Evolutionary conservation across 2,113 vertebrate species (phyloP).

Genomic region (Rhynchopsitta pachyrhyncha): DNA sequence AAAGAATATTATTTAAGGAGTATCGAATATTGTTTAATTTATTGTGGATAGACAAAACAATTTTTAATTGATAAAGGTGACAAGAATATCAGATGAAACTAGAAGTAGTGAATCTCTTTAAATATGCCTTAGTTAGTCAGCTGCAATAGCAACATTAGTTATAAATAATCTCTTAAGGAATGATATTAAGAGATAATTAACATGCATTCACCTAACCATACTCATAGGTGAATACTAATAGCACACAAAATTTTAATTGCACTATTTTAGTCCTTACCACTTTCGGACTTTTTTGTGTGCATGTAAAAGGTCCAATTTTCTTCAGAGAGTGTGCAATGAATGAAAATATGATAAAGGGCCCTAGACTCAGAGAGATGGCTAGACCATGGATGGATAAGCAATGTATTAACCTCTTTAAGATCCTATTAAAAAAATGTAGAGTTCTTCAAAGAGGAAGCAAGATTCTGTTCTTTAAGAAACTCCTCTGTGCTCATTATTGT

Average conservation of each 20-base stretch:
- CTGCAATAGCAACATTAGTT: background rate
- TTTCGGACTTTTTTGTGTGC: background rate
- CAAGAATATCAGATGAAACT: background rate
- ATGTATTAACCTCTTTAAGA: background rate
- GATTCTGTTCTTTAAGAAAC: background rate
- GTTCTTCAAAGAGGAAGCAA: background rate
- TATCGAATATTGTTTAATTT: background rate
- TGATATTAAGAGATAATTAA: background rate
- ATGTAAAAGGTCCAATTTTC: background rate
- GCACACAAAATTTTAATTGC: background rate
- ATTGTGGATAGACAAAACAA: background rate
- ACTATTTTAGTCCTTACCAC: background rate
- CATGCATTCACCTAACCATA: background rate
- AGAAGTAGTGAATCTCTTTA: background rate
- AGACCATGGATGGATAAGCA: background rate
- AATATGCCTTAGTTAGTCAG: background rate
- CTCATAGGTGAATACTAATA: background rate
- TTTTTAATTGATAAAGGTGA: background rate
- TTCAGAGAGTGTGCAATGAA: background rate
- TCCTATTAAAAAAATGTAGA: fast-evolving
- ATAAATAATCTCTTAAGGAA: background rate
- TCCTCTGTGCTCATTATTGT: background rate
- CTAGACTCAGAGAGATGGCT: background rate
- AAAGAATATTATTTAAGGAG: background rate
- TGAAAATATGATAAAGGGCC: background rate